Percentiles rank a stretch among this genome's conserved stretches.
phyloP scores from a whole-genome alignment of 1,140 invertebrate genomes.

The Cepaea nemoralis region DNA sequence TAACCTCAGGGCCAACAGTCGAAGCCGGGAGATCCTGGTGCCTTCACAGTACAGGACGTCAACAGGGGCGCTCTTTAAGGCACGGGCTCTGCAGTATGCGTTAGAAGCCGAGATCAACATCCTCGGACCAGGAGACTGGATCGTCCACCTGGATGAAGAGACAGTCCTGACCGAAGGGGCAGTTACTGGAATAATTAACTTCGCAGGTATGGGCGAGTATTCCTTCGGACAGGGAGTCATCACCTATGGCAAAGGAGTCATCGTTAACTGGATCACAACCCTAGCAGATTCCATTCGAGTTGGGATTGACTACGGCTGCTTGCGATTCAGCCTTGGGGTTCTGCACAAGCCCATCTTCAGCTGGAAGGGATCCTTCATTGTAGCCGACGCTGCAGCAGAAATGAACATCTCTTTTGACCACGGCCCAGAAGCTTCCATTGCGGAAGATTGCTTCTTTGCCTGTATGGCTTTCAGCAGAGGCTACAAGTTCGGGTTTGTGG shows the following conservation, averaged over 20 bases:
- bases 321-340: conserved; percentile 90
- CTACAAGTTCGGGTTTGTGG: conserved; percentile 73
- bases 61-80: conserved; percentile 93
- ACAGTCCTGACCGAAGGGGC: conserved; percentile 93
- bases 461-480: conserved; percentile 82
- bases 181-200: conserved; percentile 90
- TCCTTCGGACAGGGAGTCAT: conserved; percentile 98
- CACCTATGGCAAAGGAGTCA: conserved; percentile 95
- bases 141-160: conserved; percentile 97
- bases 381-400: conserved; percentile 86
- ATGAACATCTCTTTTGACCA: conserved; percentile 93
- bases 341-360: conserved; percentile 96
- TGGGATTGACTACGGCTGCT: conserved; percentile 90
- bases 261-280: conserved; percentile 97
- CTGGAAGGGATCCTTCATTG: conserved; percentile 82
- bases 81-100: conserved; percentile 94
- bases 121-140: conserved; percentile 76
- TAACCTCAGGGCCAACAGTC: conserved; percentile 79
- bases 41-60: conserved; percentile 88
- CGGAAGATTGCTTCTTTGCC: conserved; percentile 96
- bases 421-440: conserved; percentile 93
- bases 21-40: conserved; percentile 87
- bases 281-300: conserved; percentile 96
- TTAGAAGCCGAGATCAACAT: conserved; percentile 90
- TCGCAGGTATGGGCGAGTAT: conserved; percentile 96